phyloP scores from a whole-genome alignment of 2,797 vertebrate genomes.

The Tympanoctomys barrerae region DNA sequence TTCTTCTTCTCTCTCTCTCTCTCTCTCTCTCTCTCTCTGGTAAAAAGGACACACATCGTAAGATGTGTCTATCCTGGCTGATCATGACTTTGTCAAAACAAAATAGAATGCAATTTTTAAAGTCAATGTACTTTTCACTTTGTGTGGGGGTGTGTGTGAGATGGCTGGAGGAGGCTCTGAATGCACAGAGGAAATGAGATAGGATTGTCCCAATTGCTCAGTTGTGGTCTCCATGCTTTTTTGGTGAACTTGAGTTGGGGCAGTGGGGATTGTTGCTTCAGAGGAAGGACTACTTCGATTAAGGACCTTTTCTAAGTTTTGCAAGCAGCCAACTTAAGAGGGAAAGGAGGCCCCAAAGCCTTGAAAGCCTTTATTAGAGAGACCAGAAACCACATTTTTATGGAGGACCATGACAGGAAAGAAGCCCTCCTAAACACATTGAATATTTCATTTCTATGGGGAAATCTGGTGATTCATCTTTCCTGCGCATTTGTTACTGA shows the following conservation, averaged over 20 bases:
- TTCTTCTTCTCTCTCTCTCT: background rate
- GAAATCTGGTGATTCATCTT: constrained; percentile 93
- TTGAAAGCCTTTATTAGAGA: constrained; percentile 48
- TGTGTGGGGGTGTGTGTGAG: no score
- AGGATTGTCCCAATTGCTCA: background rate
- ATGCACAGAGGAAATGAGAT: background rate
- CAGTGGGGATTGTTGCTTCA: rapidly evolving
- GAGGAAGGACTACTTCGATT: background rate
- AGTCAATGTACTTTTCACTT: background rate
- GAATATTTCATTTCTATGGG: constrained; percentile 94
- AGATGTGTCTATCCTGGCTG: constrained; percentile 16
- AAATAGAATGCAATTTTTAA: constrained; percentile 58
- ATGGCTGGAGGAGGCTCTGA: background rate
- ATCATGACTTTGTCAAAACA: background rate
- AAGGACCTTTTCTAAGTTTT: constrained; percentile 49
- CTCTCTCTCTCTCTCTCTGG: no score
- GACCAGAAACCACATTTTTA: constrained; percentile 62
- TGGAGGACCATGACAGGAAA: constrained; percentile 55
- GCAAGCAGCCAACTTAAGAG: constrained; percentile 27
- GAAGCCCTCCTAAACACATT: constrained; percentile 88
- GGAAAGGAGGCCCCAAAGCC: constrained; percentile 14
- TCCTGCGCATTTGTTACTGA: constrained; percentile 90
- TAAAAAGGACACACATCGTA: constrained; percentile 35
- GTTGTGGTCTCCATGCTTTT: background rate
- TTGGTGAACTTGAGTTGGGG: background rate